These are phyloP conservation scores for Chrysodeixis includens DNA, from an alignment of 2,888 invertebrate species.

Conservation along the genomic window DNA sequence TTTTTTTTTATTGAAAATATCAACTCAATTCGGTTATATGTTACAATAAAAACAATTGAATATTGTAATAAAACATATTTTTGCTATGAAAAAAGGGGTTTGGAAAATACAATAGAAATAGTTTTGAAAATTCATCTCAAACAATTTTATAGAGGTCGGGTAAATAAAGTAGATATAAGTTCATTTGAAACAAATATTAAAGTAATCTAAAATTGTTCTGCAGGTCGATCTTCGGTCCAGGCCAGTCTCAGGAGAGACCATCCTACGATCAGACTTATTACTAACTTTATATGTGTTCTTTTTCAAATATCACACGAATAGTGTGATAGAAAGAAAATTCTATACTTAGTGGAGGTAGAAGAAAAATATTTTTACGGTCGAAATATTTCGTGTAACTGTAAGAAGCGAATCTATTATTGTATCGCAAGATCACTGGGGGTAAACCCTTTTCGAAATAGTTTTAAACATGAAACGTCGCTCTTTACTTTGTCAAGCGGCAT, in stretches of 20 bases:
- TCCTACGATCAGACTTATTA: not conserved
- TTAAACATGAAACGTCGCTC: too few relatives aligned
- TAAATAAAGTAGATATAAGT: not conserved
- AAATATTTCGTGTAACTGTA: too few relatives aligned
- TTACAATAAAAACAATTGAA: not conserved
- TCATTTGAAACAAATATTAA: slow-evolving; percentile 4
- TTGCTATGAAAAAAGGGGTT: not conserved
- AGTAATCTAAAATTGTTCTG: not conserved
- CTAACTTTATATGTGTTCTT: slow-evolving; percentile 1
- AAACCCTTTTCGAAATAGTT: too few relatives aligned
- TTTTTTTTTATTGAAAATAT: too few relatives aligned
- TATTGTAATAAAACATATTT: not conserved
- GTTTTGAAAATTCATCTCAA: not conserved
- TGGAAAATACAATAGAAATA: not conserved
- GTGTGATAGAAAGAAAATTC: not conserved
- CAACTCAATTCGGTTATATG: not conserved
- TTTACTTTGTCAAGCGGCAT: too few relatives aligned
- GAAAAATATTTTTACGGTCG: too few relatives aligned
- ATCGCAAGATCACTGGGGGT: too few relatives aligned
- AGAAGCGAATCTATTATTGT: too few relatives aligned
- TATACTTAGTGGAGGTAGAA: too few relatives aligned
- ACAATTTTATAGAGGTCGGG: not conserved
- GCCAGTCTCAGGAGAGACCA: not conserved
- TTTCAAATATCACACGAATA: not conserved
- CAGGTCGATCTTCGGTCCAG: not conserved